Evolutionary conservation across 2,888 invertebrate species (phyloP).

Genomic region (Harpalus rufipes): DNA sequence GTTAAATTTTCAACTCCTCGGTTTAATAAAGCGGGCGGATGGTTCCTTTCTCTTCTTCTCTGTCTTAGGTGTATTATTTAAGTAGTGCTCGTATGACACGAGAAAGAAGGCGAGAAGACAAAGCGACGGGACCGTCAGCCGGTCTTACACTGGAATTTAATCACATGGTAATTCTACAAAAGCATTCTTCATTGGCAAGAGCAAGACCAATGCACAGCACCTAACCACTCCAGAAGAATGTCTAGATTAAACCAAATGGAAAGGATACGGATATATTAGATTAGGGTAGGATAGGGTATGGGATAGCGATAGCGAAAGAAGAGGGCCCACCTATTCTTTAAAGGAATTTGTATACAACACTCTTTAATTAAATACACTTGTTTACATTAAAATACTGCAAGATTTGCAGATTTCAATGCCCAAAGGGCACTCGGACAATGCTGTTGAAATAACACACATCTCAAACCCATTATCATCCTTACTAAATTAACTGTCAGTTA

Average conservation of each 20-base stretch:
- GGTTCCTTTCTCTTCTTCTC: no score
- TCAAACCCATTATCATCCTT: no score
- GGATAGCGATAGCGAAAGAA: background rate
- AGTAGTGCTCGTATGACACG: conserved; percentile 47
- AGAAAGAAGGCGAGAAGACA: conserved; percentile 26
- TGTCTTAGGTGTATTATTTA: background rate
- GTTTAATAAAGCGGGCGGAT: background rate
- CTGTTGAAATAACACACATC: no score
- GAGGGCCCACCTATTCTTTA: background rate
- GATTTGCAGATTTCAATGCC: no score
- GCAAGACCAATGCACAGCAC: conserved; percentile 3
- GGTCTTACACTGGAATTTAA: conserved; percentile 57
- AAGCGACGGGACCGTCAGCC: conserved; percentile 58
- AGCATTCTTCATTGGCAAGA: conserved; percentile 63
- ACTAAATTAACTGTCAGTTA: no score
- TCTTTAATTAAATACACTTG: conserved; percentile 18
- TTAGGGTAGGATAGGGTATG: conserved; percentile 6
- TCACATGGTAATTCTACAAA: conserved; percentile 65
- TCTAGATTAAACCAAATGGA: conserved; percentile 56
- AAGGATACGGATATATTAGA: conserved; percentile 27
- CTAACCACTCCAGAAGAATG: conserved; percentile 31
- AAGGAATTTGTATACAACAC: conserved; percentile 5
- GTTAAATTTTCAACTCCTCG: background rate
- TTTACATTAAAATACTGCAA: background rate
- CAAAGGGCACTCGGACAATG: no score